phyloP scores from a whole-genome alignment of 2,113 vertebrate species.

The Anguilla japonica region DNA sequence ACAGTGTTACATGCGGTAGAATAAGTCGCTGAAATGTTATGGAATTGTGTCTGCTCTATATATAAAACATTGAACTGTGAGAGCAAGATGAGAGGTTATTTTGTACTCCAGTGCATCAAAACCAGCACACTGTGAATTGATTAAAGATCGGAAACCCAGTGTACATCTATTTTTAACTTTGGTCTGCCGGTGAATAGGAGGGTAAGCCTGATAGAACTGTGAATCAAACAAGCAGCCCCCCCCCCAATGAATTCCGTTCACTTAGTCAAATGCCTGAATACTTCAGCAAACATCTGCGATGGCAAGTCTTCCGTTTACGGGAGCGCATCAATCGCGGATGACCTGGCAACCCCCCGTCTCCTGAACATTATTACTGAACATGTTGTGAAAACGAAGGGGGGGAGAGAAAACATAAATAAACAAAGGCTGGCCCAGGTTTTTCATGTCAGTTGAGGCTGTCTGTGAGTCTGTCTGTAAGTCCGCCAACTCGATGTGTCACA shows the following conservation, averaged over 20 bases:
- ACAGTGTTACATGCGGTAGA: constrained; percentile 31
- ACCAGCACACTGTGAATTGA: background rate
- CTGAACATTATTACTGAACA: background rate
- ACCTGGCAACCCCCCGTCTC: background rate
- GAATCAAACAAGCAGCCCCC: background rate
- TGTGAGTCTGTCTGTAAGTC: background rate
- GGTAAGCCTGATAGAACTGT: background rate
- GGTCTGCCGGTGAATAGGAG: background rate
- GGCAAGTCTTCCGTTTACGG: background rate
- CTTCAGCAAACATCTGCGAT: background rate
- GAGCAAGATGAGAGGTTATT: background rate
- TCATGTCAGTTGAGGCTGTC: background rate
- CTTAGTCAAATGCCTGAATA: background rate
- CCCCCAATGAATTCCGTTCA: background rate
- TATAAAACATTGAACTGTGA: background rate
- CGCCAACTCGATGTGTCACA: background rate
- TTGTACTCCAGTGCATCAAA: background rate
- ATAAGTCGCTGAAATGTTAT: background rate
- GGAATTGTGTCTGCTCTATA: background rate
- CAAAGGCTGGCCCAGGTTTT: background rate
- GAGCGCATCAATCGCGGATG: background rate
- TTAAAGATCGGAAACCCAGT: background rate
- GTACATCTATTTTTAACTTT: background rate
- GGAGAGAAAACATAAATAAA: background rate
- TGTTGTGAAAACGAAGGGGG: background rate